Percentiles rank a stretch among this genome's conserved stretches.
Evolutionary conservation across 1,140 invertebrate genomes (phyloP).

Genomic region (Charaxes varanes): DNA sequence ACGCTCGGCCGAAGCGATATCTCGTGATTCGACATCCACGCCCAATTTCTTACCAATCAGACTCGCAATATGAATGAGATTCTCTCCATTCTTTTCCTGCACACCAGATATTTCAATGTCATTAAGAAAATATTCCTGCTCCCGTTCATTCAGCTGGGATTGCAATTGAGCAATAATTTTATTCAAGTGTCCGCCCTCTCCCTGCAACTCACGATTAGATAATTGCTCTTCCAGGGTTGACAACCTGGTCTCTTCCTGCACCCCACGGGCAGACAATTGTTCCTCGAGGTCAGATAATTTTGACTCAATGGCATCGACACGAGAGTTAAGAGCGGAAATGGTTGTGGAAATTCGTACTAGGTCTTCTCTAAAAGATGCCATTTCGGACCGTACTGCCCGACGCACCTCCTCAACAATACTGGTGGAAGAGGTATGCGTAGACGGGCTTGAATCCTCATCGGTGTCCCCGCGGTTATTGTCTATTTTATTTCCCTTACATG

Average conservation of each 20-base stretch:
- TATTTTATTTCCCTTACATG: no score
- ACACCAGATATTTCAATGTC: constrained; percentile 19
- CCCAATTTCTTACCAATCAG: constrained; percentile 9
- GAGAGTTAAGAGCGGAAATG: no score
- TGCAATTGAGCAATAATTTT: neutral
- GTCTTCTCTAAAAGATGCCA: no score
- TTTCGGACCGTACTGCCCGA: no score
- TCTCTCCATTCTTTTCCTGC: constrained; percentile 12
- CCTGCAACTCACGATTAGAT: neutral
- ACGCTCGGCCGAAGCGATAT: constrained; percentile 9
- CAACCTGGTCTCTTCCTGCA: neutral
- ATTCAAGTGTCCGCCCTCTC: neutral
- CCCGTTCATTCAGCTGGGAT: constrained; percentile 21
- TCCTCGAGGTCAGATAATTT: no score
- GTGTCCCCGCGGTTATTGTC: no score
- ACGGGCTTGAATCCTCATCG: no score
- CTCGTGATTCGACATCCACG: neutral
- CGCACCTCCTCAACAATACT: no score
- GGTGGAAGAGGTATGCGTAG: no score
- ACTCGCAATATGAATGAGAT: constrained; percentile 5
- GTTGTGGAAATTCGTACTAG: no score
- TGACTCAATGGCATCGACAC: no score
- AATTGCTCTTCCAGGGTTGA: constrained; percentile 2
- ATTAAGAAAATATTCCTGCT: constrained; percentile 18
- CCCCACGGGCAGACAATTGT: no score